Conservation (phyloP, 2,113 vertebrate genomes). For the Odocoileus hemionus region DNA sequence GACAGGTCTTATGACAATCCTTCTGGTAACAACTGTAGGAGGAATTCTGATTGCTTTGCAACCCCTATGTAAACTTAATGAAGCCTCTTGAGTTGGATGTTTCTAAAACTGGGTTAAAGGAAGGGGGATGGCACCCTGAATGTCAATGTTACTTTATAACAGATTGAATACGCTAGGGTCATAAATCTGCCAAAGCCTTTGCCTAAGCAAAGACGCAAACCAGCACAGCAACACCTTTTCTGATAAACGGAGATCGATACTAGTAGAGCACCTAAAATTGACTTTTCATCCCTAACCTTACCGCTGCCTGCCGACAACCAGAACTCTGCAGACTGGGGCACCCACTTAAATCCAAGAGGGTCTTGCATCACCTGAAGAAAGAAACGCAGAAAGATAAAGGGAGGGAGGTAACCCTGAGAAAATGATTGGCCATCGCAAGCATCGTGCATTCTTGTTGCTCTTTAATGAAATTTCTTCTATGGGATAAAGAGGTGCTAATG, state of each 20-base stretch:
- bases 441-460: background rate
- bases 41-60: conserved; percentile 16
- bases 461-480: background rate
- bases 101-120: conserved; percentile 60
- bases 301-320: background rate
- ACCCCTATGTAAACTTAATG: conserved; percentile 42
- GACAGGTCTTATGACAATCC: background rate
- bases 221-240: conserved; percentile 15
- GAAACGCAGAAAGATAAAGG: rapidly evolving
- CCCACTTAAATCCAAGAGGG: background rate
- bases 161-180: background rate
- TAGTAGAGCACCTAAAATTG: background rate
- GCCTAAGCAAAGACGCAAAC: background rate
- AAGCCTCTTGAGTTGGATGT: conserved; percentile 34
- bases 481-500: background rate
- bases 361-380: background rate
- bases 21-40: background rate
- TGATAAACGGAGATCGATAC: background rate
- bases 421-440: background rate
- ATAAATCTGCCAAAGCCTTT: conserved; percentile 20
- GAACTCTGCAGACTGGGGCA: background rate
- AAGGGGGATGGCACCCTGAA: conserved; percentile 12
- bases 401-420: background rate
- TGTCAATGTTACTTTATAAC: background rate
- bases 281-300: background rate